Conservation (phyloP, 2,113 vertebrate genomes). For the Sminthopsis crassicaudata region DNA sequence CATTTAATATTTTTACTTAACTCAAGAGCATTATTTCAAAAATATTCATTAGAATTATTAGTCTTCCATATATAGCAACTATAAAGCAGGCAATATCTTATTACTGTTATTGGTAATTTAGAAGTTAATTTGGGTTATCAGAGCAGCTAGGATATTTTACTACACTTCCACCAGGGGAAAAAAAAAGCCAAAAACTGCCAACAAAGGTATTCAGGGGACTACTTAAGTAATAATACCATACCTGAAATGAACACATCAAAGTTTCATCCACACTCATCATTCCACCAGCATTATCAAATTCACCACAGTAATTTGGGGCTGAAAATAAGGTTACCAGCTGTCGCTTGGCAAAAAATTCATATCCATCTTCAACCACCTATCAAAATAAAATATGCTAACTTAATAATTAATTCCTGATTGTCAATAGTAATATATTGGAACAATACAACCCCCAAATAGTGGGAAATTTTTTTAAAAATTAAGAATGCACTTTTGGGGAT, state of each 20-base stretch:
- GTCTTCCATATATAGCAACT: background rate
- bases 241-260: constrained; percentile 98
- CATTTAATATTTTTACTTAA: background rate
- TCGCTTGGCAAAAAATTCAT: constrained; percentile 97
- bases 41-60: background rate
- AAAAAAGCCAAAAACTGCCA: background rate
- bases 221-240: constrained; percentile 72
- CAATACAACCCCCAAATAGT: background rate
- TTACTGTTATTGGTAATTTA: background rate
- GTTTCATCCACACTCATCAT: constrained; percentile 99
- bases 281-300: constrained; percentile 96
- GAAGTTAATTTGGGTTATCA: background rate
- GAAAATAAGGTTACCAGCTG: constrained; percentile 96
- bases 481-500: background rate
- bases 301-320: constrained; percentile 96
- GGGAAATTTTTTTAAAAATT: background rate
- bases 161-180: background rate
- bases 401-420: constrained; percentile 31
- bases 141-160: background rate
- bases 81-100: background rate
- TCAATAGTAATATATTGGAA: background rate
- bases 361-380: constrained; percentile 96
- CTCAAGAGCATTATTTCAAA: background rate
- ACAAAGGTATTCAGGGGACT: background rate
- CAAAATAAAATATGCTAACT: constrained; percentile 50